A percentile compares a stretch with the other conserved stretches of the same genome.
These are phyloP conservation scores for Gavialis gangeticus DNA, from an alignment of 2,113 vertebrate species.

Conservation along the genomic window DNA sequence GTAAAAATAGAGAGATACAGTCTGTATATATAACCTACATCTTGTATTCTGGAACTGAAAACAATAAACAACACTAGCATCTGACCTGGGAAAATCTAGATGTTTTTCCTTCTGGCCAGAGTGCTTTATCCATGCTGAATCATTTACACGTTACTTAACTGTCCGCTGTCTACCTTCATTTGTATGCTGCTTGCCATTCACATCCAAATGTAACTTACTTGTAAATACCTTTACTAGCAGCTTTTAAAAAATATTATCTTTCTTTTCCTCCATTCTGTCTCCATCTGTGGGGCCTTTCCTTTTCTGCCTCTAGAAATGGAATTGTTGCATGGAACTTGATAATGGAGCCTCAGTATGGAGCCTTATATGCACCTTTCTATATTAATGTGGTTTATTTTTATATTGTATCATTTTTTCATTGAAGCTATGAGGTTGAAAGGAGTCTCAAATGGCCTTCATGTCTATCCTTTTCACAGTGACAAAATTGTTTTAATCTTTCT, in stretches of 20 bases:
- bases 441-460: background rate
- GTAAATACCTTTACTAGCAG: background rate
- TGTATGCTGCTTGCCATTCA: constrained; percentile 2
- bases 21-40: background rate
- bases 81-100: background rate
- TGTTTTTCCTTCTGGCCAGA: background rate
- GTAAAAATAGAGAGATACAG: too few species aligned
- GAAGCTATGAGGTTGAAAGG: background rate
- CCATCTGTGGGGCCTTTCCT: background rate
- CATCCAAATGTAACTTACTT: background rate
- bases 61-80: background rate
- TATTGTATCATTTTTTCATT: background rate
- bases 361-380: background rate
- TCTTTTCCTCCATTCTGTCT: constrained; percentile 1
- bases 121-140: background rate
- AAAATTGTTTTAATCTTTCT: constrained; percentile 28
- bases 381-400: background rate
- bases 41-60: background rate
- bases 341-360: background rate
- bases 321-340: background rate
- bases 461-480: constrained; percentile 1
- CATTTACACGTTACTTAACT: background rate
- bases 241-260: background rate
- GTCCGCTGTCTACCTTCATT: background rate
- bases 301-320: background rate